Conservation (phyloP, 1,140 invertebrate species). For the Drosophila obscura region DNA sequence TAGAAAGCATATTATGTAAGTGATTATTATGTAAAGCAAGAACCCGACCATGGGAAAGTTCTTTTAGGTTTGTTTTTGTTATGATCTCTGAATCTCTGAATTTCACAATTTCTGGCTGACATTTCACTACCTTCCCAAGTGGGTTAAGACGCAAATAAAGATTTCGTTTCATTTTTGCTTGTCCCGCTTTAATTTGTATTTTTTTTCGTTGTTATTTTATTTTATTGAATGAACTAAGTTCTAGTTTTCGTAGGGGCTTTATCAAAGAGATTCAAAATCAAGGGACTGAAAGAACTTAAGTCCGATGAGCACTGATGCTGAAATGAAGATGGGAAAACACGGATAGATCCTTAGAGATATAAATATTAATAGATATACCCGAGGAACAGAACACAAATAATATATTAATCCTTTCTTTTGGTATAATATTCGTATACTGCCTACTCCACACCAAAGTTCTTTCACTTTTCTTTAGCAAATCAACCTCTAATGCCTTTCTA, state of each 20-base stretch:
- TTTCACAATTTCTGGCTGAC: constrained; percentile 44
- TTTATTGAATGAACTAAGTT: too few relatives aligned
- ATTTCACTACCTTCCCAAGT: constrained; percentile 34
- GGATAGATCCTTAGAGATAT: background rate
- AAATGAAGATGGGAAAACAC: too few relatives aligned
- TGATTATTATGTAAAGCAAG: constrained; percentile 51
- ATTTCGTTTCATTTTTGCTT: constrained; percentile 32
- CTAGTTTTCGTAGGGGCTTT: too few relatives aligned
- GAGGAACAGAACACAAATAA: too few relatives aligned
- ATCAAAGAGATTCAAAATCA: too few relatives aligned
- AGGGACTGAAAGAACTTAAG: too few relatives aligned
- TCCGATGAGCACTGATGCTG: too few relatives aligned
- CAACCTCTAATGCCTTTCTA: constrained; percentile 60
- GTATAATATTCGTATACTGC: too few relatives aligned
- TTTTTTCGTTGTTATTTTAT: background rate
- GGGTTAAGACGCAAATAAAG: constrained; percentile 50
- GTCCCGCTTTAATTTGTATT: constrained; percentile 3
- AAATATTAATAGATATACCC: too few relatives aligned
- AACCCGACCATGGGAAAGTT: constrained; percentile 44
- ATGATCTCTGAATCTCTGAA: constrained; percentile 35
- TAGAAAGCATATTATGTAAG: constrained; percentile 63
- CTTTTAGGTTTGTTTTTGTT: constrained; percentile 39
- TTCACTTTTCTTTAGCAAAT: constrained; percentile 63
- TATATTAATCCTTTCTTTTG: too few relatives aligned
- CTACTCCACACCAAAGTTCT: constrained; percentile 31